Evolutionary conservation across 2,888 invertebrate genomes (phyloP).

Genomic region (Girardia tigrina): DNA sequence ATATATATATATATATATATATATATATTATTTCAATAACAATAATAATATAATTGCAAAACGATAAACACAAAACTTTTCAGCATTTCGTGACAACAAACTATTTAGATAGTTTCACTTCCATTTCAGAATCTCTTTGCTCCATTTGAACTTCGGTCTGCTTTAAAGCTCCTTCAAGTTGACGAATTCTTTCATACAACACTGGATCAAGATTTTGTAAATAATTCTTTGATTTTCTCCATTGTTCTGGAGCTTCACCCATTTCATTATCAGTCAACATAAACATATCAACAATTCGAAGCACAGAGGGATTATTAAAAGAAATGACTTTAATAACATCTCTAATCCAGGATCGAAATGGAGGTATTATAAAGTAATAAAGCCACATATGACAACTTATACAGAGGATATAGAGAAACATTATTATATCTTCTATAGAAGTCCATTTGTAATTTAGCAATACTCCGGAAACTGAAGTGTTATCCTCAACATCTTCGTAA

Average conservation of each 20-base stretch:
- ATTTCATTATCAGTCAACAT: constrained; percentile 17
- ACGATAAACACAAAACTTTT: not conserved
- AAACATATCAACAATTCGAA: not conserved
- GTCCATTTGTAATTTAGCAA: constrained; percentile 19
- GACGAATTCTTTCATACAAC: not conserved
- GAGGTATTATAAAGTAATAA: not conserved
- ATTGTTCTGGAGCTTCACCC: constrained; percentile 6
- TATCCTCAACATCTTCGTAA: not conserved
- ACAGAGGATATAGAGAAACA: not conserved
- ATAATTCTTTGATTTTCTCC: not conserved
- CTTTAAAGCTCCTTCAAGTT: not conserved
- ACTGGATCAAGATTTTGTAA: constrained; percentile 14
- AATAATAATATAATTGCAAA: no score
- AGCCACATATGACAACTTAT: constrained; percentile 16
- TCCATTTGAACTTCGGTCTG: not conserved
- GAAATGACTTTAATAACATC: not conserved
- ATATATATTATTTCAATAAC: no score
- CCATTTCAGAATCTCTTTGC: not conserved
- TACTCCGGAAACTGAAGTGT: not conserved
- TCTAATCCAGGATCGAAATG: constrained; percentile 10
- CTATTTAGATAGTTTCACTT: not conserved
- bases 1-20: no score
- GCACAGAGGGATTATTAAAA: not conserved
- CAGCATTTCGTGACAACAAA: not conserved
- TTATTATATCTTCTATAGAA: not conserved